Percentiles rank a stretch among this genome's conserved stretches.
phyloP scores from a whole-genome alignment of 2,797 vertebrate genomes.

The Macroramphosus scolopax region DNA sequence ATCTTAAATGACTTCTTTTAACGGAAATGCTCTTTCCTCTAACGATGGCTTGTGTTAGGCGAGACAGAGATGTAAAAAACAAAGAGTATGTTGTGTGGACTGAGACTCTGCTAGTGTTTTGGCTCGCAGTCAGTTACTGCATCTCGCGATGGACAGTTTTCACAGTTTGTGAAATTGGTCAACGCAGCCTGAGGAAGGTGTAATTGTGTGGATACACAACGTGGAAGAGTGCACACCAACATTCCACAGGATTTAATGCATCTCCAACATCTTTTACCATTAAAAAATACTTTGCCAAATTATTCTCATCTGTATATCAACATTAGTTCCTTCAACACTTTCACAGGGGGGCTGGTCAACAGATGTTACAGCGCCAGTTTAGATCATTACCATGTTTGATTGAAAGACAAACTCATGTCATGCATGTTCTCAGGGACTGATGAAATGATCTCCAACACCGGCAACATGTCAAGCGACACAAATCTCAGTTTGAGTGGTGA shows the following conservation, averaged over 20 bases:
- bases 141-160: neutral
- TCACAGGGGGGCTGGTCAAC: too few relatives aligned
- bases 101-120: conserved; percentile 44
- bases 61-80: conserved; percentile 34
- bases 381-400: conserved; percentile 15
- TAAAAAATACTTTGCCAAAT: neutral
- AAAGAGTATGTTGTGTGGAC: conserved; percentile 17
- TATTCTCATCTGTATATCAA: conserved; percentile 1
- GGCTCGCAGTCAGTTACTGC: conserved; percentile 2
- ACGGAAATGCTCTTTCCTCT: conserved; percentile 54
- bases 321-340: too few relatives aligned
- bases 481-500: conserved; percentile 36
- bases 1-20: conserved; percentile 43
- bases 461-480: conserved; percentile 55
- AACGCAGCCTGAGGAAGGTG: conserved; percentile 17
- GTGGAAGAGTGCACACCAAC: conserved; percentile 6
- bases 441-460: conserved; percentile 65
- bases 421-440: conserved; percentile 31
- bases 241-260: conserved; percentile 9
- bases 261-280: too few relatives aligned
- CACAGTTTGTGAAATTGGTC: conserved; percentile 10
- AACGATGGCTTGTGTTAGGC: conserved; percentile 53
- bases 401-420: conserved; percentile 15
- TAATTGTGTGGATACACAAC: conserved; percentile 9
- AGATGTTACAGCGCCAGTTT: neutral